A percentile compares a stretch with the other conserved stretches of the same genome.
Evolutionary conservation across 2,888 invertebrate genomes (phyloP).

Genomic region (Dendrolimus houi): DNA sequence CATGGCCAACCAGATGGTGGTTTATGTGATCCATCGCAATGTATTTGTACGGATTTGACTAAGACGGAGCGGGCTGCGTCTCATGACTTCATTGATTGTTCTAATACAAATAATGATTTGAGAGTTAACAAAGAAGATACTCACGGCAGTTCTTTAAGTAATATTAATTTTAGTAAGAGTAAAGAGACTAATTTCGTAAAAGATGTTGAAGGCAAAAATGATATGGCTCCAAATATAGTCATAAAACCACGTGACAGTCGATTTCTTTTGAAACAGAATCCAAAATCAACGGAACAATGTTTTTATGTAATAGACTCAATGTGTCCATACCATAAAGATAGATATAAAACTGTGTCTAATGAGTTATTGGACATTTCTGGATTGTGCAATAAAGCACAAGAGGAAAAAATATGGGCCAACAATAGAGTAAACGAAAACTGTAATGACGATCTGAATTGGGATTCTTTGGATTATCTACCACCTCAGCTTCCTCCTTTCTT

Average conservation of each 20-base stretch:
- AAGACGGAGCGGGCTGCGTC: neutral
- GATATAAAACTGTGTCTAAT: slow-evolving; percentile 22
- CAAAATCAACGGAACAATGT: slow-evolving; percentile 16
- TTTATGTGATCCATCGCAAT: slow-evolving; percentile 27
- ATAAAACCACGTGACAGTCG: slow-evolving; percentile 23
- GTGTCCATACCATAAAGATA: slow-evolving; percentile 22
- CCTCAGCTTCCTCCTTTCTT: slow-evolving; percentile 50
- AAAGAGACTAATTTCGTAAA: no score
- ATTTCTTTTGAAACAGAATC: slow-evolving; percentile 7
- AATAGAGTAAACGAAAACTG: neutral
- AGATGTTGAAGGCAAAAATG: no score
- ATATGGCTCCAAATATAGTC: slow-evolving; percentile 19
- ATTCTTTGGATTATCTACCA: slow-evolving; percentile 39
- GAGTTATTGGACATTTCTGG: slow-evolving; percentile 27
- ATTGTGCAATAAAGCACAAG: slow-evolving; percentile 12
- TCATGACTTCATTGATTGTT: neutral
- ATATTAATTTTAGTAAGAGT: no score
- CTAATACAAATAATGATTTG: neutral
- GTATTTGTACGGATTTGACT: slow-evolving; percentile 24
- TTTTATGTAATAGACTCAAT: slow-evolving; percentile 21
- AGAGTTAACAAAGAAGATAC: no score
- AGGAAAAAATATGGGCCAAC: neutral
- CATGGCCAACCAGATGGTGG: slow-evolving; percentile 17
- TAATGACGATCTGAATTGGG: slow-evolving; percentile 15
- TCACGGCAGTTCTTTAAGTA: no score